Conservation (phyloP, 1,140 invertebrate species). For the Drosophila rufa region DNA sequence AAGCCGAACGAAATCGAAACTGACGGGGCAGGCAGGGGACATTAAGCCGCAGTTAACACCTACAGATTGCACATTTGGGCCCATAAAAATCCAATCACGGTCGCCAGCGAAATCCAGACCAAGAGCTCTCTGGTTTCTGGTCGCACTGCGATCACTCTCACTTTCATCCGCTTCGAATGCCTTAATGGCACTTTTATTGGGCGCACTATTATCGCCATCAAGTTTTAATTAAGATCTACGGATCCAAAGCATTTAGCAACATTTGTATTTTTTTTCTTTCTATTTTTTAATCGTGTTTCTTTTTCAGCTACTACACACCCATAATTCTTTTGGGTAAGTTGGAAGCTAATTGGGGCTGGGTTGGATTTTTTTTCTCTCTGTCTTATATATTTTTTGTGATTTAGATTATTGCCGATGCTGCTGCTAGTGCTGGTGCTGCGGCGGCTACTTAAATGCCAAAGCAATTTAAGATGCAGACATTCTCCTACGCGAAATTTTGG, state of each 20-base stretch:
- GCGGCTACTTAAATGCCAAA: conserved; percentile 69
- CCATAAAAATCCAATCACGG: conserved; percentile 47
- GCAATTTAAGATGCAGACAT: conserved; percentile 65
- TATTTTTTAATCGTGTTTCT: conserved; percentile 16
- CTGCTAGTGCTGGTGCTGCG: conserved; percentile 28
- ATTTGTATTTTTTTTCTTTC: conserved; percentile 24
- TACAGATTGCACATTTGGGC: conserved; percentile 48
- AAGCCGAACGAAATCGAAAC: conserved; percentile 27
- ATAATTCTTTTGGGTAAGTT: conserved; percentile 81
- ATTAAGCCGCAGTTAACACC: conserved; percentile 49
- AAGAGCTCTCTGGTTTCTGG: not conserved
- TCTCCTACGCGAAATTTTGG: conserved; percentile 39
- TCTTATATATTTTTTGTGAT: conserved; percentile 48
- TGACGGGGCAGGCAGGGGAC: not conserved
- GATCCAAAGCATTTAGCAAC: conserved; percentile 60
- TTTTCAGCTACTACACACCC: conserved; percentile 54
- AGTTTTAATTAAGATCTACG: conserved; percentile 80
- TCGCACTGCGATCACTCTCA: conserved; percentile 35
- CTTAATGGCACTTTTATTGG: conserved; percentile 62
- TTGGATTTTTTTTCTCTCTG: conserved; percentile 17
- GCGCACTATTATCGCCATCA: conserved; percentile 67
- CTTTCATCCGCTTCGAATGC: conserved; percentile 32
- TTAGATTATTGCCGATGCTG: conserved; percentile 61
- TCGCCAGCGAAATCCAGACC: conserved; percentile 26
- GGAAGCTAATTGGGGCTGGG: conserved; percentile 80